phyloP scores from a whole-genome alignment of 2,888 invertebrate genomes.

The Hirtodrosophila alboralis region DNA sequence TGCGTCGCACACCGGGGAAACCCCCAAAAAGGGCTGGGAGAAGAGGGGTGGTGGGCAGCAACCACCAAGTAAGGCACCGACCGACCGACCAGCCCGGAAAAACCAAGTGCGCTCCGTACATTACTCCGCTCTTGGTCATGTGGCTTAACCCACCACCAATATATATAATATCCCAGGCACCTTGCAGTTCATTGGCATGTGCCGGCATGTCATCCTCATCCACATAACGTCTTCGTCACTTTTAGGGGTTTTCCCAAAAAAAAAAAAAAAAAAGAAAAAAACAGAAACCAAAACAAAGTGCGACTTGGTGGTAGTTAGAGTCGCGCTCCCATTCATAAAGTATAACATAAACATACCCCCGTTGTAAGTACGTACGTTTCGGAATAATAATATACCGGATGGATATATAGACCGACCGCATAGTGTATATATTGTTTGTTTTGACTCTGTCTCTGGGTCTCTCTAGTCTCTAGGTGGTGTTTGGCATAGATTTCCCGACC shows the following conservation, averaged over 20 bases:
- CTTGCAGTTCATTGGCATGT: constrained; percentile 69
- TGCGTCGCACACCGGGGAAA: constrained; percentile 50
- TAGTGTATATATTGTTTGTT: constrained; percentile 45
- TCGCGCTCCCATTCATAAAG: constrained; percentile 75
- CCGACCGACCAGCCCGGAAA: too few species aligned
- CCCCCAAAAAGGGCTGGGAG: constrained; percentile 49
- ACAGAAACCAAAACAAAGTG: constrained; percentile 71
- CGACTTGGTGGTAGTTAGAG: constrained; percentile 72
- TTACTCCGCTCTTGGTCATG: constrained; percentile 64
- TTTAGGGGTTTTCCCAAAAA: constrained; percentile 77
- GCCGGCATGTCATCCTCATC: constrained; percentile 76
- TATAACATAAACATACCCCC: constrained; percentile 73
- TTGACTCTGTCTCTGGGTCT: constrained; percentile 37
- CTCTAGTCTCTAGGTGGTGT: constrained; percentile 52
- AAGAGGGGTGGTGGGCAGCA: constrained; percentile 36
- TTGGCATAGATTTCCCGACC: constrained; percentile 56
- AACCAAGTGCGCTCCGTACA: constrained; percentile 47
- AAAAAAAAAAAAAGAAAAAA: constrained; percentile 26
- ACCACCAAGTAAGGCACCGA: constrained; percentile 50
- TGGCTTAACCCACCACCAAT: constrained; percentile 62
- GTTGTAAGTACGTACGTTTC: constrained; percentile 26
- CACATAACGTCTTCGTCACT: constrained; percentile 73
- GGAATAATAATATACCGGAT: constrained; percentile 16
- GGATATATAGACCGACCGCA: constrained; percentile 29
- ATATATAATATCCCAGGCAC: constrained; percentile 36